phyloP scores from a whole-genome alignment of 1,140 invertebrate genomes.

The honey bee (Apis mellifera) region DNA sequence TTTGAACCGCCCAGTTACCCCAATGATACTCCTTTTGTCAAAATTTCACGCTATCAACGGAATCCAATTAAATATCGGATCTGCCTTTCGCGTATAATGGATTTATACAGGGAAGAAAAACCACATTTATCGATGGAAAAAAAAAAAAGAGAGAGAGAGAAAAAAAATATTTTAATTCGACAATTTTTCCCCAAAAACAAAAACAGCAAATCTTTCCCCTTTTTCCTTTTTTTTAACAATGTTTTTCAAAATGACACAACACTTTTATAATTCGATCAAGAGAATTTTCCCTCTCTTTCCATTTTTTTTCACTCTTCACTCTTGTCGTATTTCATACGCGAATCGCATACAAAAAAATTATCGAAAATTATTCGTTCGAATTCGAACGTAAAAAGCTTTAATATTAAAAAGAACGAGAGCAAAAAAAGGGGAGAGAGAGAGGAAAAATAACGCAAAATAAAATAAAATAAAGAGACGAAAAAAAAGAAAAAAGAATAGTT shows the following conservation, averaged over 20 bases:
- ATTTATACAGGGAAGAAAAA: not conserved
- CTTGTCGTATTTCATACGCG: no score
- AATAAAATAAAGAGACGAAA: not conserved
- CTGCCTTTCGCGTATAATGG: not conserved
- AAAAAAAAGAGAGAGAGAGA: not conserved
- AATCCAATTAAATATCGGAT: not conserved
- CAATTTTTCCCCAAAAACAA: no score
- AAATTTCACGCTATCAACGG: not conserved
- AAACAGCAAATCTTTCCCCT: no score
- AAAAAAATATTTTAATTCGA: not conserved
- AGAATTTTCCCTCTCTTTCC: no score
- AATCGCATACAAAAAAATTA: no score
- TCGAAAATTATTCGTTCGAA: no score
- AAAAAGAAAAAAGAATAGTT: not conserved
- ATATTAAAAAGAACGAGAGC: no score
- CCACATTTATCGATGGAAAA: not conserved
- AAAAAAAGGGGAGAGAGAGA: not conserved
- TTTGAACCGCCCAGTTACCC: not conserved
- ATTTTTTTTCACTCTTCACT: no score
- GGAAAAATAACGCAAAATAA: not conserved
- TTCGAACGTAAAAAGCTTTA: no score
- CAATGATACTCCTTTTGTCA: not conserved
- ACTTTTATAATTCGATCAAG: no score
- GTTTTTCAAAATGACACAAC: no score
- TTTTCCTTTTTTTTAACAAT: no score